These are phyloP conservation scores for Anagyrus pseudococci DNA, from an alignment of 2,888 invertebrate species.

Conservation along the genomic window DNA sequence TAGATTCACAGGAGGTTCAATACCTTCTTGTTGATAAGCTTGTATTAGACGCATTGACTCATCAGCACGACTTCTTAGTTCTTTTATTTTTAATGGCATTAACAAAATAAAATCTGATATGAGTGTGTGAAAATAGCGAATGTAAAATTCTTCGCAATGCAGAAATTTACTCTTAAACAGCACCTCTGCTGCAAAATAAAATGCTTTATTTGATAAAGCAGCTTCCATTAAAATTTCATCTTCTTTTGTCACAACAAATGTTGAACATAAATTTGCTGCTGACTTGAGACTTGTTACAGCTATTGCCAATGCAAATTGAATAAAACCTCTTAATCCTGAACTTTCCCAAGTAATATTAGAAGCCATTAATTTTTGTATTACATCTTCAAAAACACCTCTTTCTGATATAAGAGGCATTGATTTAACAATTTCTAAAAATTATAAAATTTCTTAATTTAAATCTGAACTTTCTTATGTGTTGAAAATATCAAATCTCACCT, in stretches of 20 bases:
- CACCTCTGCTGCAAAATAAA: slow-evolving; percentile 78
- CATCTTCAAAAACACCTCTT: slow-evolving; percentile 60
- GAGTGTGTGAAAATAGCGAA: slow-evolving; percentile 81
- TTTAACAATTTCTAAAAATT: slow-evolving; percentile 52
- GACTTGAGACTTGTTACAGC: slow-evolving; percentile 71
- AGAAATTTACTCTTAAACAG: slow-evolving; percentile 75
- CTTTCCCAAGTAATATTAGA: slow-evolving; percentile 64
- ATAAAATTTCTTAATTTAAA: slow-evolving; percentile 1
- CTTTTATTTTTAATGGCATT: slow-evolving; percentile 90
- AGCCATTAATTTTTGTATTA: slow-evolving; percentile 68
- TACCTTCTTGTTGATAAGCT: slow-evolving; percentile 77
- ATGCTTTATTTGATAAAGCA: slow-evolving; percentile 80
- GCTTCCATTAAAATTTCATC: slow-evolving; percentile 83
- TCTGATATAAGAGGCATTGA: slow-evolving; percentile 56
- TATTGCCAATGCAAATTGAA: slow-evolving; percentile 75
- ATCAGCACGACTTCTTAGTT: slow-evolving; percentile 83
- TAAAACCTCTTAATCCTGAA: slow-evolving; percentile 67
- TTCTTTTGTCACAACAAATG: slow-evolving; percentile 71
- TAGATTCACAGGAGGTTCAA: slow-evolving; percentile 77
- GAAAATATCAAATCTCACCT: slow-evolving; percentile 48
- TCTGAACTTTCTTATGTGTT: slow-evolving; percentile 15
- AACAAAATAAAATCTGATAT: slow-evolving; percentile 91
- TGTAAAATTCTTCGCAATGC: slow-evolving; percentile 80
- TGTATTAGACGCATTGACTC: slow-evolving; percentile 84
- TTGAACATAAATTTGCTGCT: slow-evolving; percentile 66